phyloP scores from a whole-genome alignment of 30 jellyfish, hydroid and myxozoan genomes.

The Aurelia coerulea region DNA sequence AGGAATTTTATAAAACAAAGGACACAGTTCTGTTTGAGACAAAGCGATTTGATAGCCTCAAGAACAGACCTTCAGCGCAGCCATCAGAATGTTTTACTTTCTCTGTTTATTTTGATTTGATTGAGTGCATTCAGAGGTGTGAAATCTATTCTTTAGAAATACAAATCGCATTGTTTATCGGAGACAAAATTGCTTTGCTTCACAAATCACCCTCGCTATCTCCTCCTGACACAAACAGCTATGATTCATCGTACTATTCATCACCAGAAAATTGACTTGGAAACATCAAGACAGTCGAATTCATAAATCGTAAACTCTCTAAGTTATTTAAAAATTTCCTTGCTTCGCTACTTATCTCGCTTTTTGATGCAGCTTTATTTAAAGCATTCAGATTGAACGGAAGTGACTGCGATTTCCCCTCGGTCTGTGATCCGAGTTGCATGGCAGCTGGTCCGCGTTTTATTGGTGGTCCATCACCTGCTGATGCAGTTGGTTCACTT shows the following conservation, averaged over 20 bases:
- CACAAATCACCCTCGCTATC: too few species aligned
- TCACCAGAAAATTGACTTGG: constrained; percentile 61
- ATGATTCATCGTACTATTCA: not conserved
- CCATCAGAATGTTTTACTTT: too few species aligned
- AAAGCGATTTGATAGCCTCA: too few species aligned
- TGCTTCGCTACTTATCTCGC: constrained; percentile 43
- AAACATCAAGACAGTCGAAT: constrained; percentile 56
- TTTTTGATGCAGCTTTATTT: constrained; percentile 15
- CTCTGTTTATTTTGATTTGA: too few species aligned
- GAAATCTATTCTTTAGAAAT: too few species aligned
- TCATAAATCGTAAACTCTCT: constrained; percentile 58
- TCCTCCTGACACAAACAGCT: too few species aligned
- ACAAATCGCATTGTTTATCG: too few species aligned
- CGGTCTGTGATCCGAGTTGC: not conserved
- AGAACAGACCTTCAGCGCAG: too few species aligned
- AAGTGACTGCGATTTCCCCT: constrained; percentile 9
- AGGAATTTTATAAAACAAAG: too few species aligned
- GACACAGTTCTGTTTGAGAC: too few species aligned
- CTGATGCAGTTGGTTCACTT: not conserved
- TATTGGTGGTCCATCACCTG: not conserved
- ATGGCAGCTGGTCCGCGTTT: constrained; percentile 1
- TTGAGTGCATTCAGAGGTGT: too few species aligned
- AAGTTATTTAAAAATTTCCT: constrained; percentile 26
- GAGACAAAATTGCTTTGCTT: too few species aligned
- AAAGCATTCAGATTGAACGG: constrained; percentile 56